phyloP scores from a whole-genome alignment of 2,113 vertebrate genomes.

The Chitala chitala region DNA sequence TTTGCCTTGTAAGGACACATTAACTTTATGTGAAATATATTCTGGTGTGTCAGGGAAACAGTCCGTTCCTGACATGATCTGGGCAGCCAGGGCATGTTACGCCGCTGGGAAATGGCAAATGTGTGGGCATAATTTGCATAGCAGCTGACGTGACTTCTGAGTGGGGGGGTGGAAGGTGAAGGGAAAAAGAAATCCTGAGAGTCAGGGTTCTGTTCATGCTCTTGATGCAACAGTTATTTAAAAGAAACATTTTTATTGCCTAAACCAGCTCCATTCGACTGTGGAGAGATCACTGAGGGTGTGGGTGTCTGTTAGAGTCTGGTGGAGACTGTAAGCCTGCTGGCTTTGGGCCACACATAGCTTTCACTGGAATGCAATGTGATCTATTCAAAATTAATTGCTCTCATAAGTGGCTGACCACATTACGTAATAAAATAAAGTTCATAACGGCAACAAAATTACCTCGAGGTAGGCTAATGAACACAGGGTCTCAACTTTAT shows the following conservation, averaged over 20 bases:
- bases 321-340: background rate
- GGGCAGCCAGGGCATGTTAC: background rate
- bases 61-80: background rate
- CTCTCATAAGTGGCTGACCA: background rate
- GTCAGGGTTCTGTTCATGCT: background rate
- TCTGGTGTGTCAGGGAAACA: background rate
- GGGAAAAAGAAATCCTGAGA: conserved; percentile 16
- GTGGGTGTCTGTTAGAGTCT: background rate
- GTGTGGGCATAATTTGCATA: conserved; percentile 21
- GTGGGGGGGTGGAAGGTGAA: background rate
- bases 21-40: background rate
- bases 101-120: background rate
- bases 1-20: background rate
- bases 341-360: background rate
- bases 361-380: background rate
- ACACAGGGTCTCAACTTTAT: too few species aligned
- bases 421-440: too few species aligned
- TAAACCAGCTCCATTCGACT: background rate
- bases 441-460: too few species aligned
- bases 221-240: conserved; percentile 46
- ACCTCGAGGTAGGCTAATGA: too few species aligned
- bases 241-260: conserved; percentile 34
- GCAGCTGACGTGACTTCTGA: background rate
- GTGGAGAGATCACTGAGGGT: background rate
- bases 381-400: background rate